Evolutionary conservation across 2,888 invertebrate genomes (phyloP), one percentile per base, ranked within the genome.

Genomic region (Microplitis deprimator): DNA sequence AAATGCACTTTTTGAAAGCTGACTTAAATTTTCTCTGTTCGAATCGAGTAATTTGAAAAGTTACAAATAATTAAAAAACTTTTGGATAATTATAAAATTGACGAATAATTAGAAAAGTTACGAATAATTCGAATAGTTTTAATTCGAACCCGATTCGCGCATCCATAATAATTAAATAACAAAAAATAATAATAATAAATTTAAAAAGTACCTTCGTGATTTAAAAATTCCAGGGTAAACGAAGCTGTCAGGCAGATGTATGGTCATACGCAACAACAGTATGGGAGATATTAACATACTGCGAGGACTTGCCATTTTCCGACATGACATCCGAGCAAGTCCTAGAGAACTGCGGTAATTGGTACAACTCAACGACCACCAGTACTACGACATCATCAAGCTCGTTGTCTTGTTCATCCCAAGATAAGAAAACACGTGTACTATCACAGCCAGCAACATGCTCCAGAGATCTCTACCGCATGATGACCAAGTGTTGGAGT

Each of bases 401-500:
- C 29, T 50, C 50, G 8, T 50, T 29, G 29, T 29, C 29, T 29
- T 29, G 29, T 29, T 86, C 90, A 0, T 88, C 91, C 0, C 89
- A 89, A 87, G 85, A 91, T 13, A 50, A 50, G 86, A 87, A 89
- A 85, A 83, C 90, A 87, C 91, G 94, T 82, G 90, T 92, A 80
- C 90, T 92, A 50, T 86, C 93, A 3, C 92, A 94, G 67, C 96
- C 96, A 13, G 91, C 93, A 65, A 93, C 93, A 79, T 96, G 96
- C 90, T 95, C 97, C 62, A 92, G 95, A 62, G 97, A 97, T 90
- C 95, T 97, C 80, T 97, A 96, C 91, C 96, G 96, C 89, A 93
- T 97, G 83, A 96, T 97, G 95, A 94, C 94, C 84, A 96, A 97
- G 90, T 97, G 97, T 91, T 97, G 97, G 97, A 94, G 95, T 84